These are phyloP conservation scores for Darwinula stevensoni DNA, from an alignment of 2,888 invertebrate genomes.

Conservation along the genomic window DNA sequence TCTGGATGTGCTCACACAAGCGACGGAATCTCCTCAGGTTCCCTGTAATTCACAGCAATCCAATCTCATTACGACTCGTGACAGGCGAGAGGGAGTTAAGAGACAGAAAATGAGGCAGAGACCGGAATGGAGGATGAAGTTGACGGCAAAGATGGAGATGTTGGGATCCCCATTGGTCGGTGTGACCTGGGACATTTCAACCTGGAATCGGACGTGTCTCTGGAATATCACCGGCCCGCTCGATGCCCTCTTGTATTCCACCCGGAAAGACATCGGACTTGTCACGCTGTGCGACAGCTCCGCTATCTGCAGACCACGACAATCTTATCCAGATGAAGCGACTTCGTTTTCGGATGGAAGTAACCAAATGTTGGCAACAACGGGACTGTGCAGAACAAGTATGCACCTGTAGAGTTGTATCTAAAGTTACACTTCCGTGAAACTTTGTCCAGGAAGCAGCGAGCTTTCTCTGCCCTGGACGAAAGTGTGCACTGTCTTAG, in stretches of 20 bases:
- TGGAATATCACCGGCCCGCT: conserved; percentile 80
- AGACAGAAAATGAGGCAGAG: conserved; percentile 14
- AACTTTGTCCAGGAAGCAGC: no score
- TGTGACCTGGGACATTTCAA: conserved; percentile 19
- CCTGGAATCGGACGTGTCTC: conserved; percentile 75
- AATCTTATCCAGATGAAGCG: no score
- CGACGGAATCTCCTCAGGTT: conserved; percentile 78
- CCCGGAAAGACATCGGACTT: conserved; percentile 88
- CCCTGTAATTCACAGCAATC: no score
- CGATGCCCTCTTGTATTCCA: conserved; percentile 81
- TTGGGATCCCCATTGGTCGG: conserved; percentile 15
- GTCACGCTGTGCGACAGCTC: conserved; percentile 92
- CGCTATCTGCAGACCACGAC: conserved; percentile 66
- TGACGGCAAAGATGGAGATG: conserved; percentile 60
- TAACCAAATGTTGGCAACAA: neutral
- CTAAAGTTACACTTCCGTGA: no score
- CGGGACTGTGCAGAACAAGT: neutral
- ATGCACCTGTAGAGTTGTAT: no score
- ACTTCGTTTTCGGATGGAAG: neutral
- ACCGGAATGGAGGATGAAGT: conserved; percentile 80
- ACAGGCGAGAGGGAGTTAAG: conserved; percentile 1
- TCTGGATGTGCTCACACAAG: conserved; percentile 85
- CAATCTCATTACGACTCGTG: neutral
- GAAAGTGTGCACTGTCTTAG: no score
- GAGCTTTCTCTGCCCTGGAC: no score